phyloP scores from a whole-genome alignment of 2,888 invertebrate species.

The Phasia obesa region DNA sequence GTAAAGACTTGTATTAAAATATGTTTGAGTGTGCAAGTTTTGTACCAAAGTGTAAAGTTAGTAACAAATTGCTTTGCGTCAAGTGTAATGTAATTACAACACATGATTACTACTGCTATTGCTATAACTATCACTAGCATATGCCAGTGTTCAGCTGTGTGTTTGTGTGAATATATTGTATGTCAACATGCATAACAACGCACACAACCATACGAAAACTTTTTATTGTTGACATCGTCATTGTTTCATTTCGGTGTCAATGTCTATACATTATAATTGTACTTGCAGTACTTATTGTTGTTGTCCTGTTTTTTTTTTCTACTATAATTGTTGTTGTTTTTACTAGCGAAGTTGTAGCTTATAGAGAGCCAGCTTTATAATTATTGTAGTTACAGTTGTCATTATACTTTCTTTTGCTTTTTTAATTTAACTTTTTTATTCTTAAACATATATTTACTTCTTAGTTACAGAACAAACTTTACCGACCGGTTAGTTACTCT shows the following conservation, averaged over 20 bases:
- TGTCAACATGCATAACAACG: constrained; percentile 53
- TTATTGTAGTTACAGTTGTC: constrained; percentile 12
- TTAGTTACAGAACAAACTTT: constrained; percentile 31
- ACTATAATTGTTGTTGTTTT: constrained; percentile 8
- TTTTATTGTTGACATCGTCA: constrained; percentile 60
- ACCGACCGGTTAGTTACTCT: constrained; percentile 27
- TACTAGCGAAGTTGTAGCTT: constrained; percentile 29
- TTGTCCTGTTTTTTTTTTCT: background rate
- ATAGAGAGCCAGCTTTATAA: constrained; percentile 39
- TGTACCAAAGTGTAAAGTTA: constrained; percentile 61
- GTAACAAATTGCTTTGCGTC: constrained; percentile 81
- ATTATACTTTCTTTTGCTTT: background rate
- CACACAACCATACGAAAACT: constrained; percentile 27
- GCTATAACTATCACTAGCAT: constrained; percentile 23
- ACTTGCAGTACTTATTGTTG: constrained; percentile 30
- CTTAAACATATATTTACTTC: constrained; percentile 5
- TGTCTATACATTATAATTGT: constrained; percentile 57
- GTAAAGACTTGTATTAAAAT: background rate
- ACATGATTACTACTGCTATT: constrained; percentile 71
- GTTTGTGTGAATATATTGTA: constrained; percentile 32
- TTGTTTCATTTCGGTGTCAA: constrained; percentile 65
- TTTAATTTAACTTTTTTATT: background rate
- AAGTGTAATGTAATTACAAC: constrained; percentile 81
- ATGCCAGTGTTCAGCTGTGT: constrained; percentile 42
- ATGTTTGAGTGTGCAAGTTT: constrained; percentile 17